Conservation (phyloP, 2,113 vertebrate genomes). For the Rhagologus leucostigma region DNA sequence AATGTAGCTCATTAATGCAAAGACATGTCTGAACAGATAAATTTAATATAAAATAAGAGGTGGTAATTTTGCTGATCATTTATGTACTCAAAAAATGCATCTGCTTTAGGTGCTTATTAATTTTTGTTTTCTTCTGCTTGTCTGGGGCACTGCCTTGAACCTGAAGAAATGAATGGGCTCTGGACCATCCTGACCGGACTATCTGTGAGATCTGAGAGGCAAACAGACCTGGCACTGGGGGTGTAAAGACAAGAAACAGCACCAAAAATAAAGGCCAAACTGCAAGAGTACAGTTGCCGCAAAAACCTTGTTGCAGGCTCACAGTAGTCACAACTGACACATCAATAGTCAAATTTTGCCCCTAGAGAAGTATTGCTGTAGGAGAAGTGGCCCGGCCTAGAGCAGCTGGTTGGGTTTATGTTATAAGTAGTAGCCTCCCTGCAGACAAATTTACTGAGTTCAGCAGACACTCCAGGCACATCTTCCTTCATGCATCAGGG, state of each 20-base stretch:
- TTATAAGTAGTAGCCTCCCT: background rate
- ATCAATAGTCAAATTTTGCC: background rate
- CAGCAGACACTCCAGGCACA: background rate
- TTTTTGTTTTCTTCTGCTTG: background rate
- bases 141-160: background rate
- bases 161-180: background rate
- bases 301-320: background rate
- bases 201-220: background rate
- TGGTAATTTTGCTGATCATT: background rate
- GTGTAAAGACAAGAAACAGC: rapidly evolving
- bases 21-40: background rate
- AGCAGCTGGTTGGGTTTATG: background rate
- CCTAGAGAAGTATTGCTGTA: background rate
- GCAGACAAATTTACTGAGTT: background rate
- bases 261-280: background rate
- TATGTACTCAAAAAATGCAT: background rate
- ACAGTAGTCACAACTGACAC: rapidly evolving
- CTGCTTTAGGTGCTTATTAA: rapidly evolving
- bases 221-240: background rate
- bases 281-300: rapidly evolving
- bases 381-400: background rate
- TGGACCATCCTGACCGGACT: background rate
- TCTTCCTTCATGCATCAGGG: background rate
- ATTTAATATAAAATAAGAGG: background rate
- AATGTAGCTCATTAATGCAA: background rate